Base-by-base conservation (phyloP, 2,888 invertebrate species). In the Frankliniella intonsa region DNA sequence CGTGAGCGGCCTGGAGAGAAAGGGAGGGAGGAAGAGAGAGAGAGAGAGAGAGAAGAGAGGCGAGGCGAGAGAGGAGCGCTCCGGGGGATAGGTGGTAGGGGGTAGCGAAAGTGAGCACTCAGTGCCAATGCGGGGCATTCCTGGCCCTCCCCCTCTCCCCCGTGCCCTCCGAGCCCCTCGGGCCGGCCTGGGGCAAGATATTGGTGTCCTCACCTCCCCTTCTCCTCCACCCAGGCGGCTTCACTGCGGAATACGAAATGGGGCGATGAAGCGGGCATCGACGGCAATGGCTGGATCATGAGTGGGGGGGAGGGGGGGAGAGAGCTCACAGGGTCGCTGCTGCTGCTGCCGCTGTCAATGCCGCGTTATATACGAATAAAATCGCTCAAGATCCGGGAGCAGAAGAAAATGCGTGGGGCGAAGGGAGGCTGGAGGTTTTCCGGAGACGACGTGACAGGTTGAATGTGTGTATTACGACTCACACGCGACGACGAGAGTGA, bases 181-280 rank as follows among this genome's bases (percentile, higher is more conserved):
- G 38, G 38, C 38, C 38, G 38, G 38, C 38, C 38, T 38, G 7
- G 25, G 69, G 69, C 69, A 76, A 76, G 69, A 76, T 76, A 76
- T 76, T 76, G 69, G 69, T 76, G 69, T 25, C 69, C 69, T 25
- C 69, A 22, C 69, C 69, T 25, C 25, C 69, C 69, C 25, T 9
- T 5, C 69, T 1, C 69, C 9, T 11, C 22, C 69, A 8, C 69
- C 25, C 69, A 76, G 69, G 69, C 69, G 69, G 62, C 62, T 62
- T 38, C 62, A n/a, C 62, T n/a, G 62, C n/a, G 62, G 69, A 76
- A 76, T 76, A 76, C 69, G 69, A 76, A 76, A 76, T 76, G 69
- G 69, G 69, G 69, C 69, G 69, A 76, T 76, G 69, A 76, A 76
- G 69, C 22, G 69, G 22, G 69, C 69, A 76, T 76, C 69, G 69